Evolutionary conservation across 2,888 invertebrate genomes (phyloP), one percentile per base, ranked within the genome.

Genomic region (Idaea aversata): DNA sequence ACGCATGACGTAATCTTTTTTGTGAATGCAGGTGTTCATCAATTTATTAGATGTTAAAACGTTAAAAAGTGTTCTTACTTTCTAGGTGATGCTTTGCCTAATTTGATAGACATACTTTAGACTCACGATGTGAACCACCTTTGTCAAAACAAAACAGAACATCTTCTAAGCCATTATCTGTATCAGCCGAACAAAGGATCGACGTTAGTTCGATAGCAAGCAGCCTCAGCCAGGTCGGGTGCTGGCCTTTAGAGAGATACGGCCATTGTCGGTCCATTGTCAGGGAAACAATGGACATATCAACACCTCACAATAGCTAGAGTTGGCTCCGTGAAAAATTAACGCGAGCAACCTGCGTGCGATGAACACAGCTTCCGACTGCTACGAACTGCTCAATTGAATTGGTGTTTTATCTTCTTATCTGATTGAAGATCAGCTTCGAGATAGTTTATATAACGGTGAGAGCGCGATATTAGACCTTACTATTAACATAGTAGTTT

Each of bases 321-420:
- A 81, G 84, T 81, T 83, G 78, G 83, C 82, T 82, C 78, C 75
- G 81, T 85, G 85, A 88, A 88, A 88, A 88, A 86, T 86, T 86
- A 83, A 87, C 82, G 80, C 79, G 76, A 73, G 76, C 76, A 77
- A 79, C 75, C 79, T 84, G 82, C 84, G 82, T 83, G 76, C 76
- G 73, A 74, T 74, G 76, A 73, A 71, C 73, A 70, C 71, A 65
- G 68, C 73, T 75, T 74, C 72, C 73, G 75, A 71, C 64, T 67
- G 61, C 60, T 72, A 59, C 64, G 62, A 65, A 62, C 16, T 34
- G 60, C 71, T 66, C 70, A 72, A 71, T 68, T 72, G 69, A 68
- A 70, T 47, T 47, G 47, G 47, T 47, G 47, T 47, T 47, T 47
- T 13, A 47, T 5, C 13, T 47, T 47, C 6, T 47, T 47, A 47